Percentiles rank a stretch among this genome's conserved stretches.
These are phyloP conservation scores for Calephelis perditalis DNA, from an alignment of 2,888 invertebrate species.

Conservation along the genomic window DNA sequence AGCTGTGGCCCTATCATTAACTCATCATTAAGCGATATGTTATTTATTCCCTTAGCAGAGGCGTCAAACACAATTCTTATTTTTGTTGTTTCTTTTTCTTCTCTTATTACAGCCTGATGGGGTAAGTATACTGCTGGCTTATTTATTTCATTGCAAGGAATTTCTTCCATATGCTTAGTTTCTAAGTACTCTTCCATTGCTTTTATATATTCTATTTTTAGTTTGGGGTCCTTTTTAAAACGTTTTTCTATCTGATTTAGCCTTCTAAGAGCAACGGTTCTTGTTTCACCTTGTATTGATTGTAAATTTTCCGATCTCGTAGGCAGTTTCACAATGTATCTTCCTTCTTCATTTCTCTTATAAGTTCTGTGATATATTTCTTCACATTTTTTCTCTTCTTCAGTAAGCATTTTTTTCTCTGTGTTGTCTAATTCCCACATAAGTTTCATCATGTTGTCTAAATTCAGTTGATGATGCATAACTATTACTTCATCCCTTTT, in stretches of 20 bases:
- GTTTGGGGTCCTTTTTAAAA: background rate
- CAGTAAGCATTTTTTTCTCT: conserved; percentile 1
- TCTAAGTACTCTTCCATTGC: conserved; percentile 20
- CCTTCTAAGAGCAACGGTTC: conserved; percentile 9
- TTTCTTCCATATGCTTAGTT: conserved; percentile 17
- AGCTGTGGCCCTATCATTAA: conserved; percentile 15
- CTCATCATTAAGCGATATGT: conserved; percentile 24
- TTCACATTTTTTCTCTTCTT: conserved; percentile 16
- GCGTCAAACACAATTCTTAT: conserved; percentile 33
- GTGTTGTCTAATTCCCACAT: conserved; percentile 1
- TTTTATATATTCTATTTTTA: conserved; percentile 13
- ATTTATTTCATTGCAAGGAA: conserved; percentile 5
- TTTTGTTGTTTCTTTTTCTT: conserved; percentile 30
- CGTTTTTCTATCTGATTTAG: conserved; percentile 12
- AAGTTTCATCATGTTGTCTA: background rate
- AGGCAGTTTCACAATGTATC: background rate
- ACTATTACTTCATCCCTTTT: background rate
- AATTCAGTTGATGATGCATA: background rate
- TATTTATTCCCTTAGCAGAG: conserved; percentile 20
- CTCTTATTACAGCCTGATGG: conserved; percentile 29
- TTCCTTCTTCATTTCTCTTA: too few relatives aligned
- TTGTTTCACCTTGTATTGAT: conserved; percentile 4
- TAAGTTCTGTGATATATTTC: background rate
- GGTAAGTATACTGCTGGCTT: conserved; percentile 21
- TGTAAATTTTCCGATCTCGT: background rate